These are phyloP conservation scores for Eulemur albifrons DNA, from an alignment of 2,797 vertebrate genomes.

Conservation along the genomic window DNA sequence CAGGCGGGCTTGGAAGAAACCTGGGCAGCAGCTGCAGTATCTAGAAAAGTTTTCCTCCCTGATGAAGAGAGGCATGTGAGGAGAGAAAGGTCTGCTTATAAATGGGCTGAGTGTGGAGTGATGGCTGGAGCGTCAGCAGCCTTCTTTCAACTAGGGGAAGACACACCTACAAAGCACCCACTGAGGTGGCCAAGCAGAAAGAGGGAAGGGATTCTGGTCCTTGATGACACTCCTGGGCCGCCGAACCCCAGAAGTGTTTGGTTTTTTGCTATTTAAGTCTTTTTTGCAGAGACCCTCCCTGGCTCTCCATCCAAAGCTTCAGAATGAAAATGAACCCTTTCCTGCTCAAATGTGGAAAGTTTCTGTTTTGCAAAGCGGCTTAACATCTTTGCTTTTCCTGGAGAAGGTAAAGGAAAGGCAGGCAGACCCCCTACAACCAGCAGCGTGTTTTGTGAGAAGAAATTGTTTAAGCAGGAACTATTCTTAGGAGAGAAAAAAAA, in stretches of 20 bases:
- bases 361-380: background rate
- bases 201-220: background rate
- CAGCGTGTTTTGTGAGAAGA: background rate
- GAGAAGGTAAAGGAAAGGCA: background rate
- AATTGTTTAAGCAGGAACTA: background rate
- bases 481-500: background rate
- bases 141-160: background rate
- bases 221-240: background rate
- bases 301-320: background rate
- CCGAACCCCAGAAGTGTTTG: background rate
- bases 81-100: background rate
- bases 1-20: background rate
- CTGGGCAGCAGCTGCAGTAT: too few relatives aligned
- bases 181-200: background rate
- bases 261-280: background rate
- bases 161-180: background rate
- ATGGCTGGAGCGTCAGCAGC: background rate
- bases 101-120: background rate
- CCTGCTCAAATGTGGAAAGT: background rate
- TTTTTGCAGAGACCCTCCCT: background rate
- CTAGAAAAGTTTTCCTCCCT: background rate
- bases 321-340: background rate
- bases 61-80: background rate
- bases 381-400: background rate
- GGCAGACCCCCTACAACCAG: background rate